A percentile compares a stretch with the other conserved stretches of the same genome.
Evolutionary conservation across 2,888 invertebrate genomes (phyloP).

Genomic region (Sphinx pinastri): DNA sequence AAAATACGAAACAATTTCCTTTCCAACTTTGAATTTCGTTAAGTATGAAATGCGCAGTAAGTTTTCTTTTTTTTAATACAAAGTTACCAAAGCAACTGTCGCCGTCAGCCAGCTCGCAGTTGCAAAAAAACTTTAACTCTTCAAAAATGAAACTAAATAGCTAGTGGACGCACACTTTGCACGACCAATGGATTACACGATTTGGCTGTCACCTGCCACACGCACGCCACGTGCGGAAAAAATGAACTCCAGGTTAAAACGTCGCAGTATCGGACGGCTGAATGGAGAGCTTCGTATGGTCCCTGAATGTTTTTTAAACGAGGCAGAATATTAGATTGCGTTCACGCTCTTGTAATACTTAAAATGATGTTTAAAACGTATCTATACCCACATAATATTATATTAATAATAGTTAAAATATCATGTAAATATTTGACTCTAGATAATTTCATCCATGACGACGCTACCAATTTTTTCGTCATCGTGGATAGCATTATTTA

Average conservation of each 20-base stretch:
- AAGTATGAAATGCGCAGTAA: constrained; percentile 11
- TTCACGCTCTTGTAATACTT: neutral
- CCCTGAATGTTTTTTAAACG: neutral
- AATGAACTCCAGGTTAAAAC: constrained; percentile 6
- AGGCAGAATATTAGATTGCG: neutral
- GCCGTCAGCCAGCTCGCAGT: constrained; percentile 35
- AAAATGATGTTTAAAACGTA: no score
- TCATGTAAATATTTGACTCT: no score
- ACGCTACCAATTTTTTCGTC: no score
- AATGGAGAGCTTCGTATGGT: neutral
- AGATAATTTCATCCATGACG: no score
- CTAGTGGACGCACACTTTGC: neutral
- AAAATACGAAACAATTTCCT: constrained; percentile 12
- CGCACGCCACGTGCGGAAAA: constrained; percentile 8
- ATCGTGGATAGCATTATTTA: no score
- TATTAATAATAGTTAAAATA: no score
- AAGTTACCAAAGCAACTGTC: constrained; percentile 46
- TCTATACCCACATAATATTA: no score
- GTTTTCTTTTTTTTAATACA: constrained; percentile 7
- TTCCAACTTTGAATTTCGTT: neutral
- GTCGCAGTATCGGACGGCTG: neutral
- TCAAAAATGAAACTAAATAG: constrained; percentile 38
- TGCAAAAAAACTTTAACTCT: constrained; percentile 37
- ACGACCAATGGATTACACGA: constrained; percentile 13
- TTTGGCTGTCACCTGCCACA: constrained; percentile 21